Evolutionary conservation across 2,888 invertebrate genomes (phyloP), one percentile per base, ranked within the genome.

Genomic region (Nasonia oneida): DNA sequence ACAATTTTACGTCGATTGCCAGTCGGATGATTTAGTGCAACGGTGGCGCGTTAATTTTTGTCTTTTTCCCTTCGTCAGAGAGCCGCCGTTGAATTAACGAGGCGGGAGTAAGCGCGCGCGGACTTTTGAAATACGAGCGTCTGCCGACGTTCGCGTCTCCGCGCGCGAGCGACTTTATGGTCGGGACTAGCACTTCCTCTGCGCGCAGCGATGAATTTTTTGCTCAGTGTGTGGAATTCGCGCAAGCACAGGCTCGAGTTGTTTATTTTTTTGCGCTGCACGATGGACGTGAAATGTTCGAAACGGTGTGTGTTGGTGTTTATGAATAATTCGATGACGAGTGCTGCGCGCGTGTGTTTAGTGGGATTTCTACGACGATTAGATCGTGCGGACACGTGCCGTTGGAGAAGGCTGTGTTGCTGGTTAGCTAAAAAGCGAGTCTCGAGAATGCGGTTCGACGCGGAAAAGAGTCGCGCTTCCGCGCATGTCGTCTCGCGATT

Each of bases 1-100:
- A 80, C 81, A 74, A 84, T 84, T 86, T 86, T 73, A 64, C 86
- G 81, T 84, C 84, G 81, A 86, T 86, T 86, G 83, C 73, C 81
- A 76, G 53, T 2, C 23, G 33, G 53, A 77, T 86, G 83, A 86
- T 86, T 86, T 86, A 86, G 29, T 15, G 81, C 83, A 0, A 15
- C 77, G 67, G 84, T 79, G 76, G 83, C 80, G 83, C n/a, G 80
- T 23, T 57, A 70, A 78, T 79, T 83, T 86, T 83, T n/a, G n/a
- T 61, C 57, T 14, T 61, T 50, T 14, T 14, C 39, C 39, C 23
- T 14, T 81, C 67, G 64, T 64, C 29, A 18, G 29, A 18, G 29
- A 50, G 18, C 64, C 74, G 57, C 50, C 64, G 83, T 37, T 64
- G 83, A 77, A 84, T 86, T 86, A 86, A 86, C 86, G 84, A 86